A percentile compares a stretch with the other conserved stretches of the same genome.
Conservation (phyloP, 2,797 vertebrate species). For the Argyrosomus regius region DNA sequence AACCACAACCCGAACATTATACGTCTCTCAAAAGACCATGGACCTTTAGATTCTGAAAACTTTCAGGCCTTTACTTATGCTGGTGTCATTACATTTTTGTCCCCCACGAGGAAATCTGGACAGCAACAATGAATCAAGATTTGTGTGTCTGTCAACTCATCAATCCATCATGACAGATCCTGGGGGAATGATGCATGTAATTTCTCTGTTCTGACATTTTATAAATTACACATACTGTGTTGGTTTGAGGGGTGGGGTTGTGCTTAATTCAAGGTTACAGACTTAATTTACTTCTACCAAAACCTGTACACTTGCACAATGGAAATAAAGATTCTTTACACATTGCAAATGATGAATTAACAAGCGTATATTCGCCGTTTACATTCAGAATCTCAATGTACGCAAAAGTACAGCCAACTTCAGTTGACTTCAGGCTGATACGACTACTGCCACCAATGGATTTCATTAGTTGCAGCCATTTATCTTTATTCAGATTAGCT, state of each 20-base stretch:
- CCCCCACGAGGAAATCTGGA: slow-evolving; percentile 9
- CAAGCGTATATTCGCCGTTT: too few species aligned
- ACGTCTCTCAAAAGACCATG: slow-evolving; percentile 27
- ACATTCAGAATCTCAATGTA: background rate
- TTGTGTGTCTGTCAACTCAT: slow-evolving; percentile 18
- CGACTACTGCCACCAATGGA: background rate
- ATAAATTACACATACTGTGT: slow-evolving; percentile 1
- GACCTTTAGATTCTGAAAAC: slow-evolving; percentile 13
- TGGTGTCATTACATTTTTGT: slow-evolving; percentile 28
- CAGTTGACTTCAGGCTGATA: background rate
- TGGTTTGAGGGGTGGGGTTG: background rate
- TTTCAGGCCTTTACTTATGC: slow-evolving; percentile 9
- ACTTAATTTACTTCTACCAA: slow-evolving; percentile 2
- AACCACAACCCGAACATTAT: slow-evolving; percentile 21
- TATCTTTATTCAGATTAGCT: background rate
- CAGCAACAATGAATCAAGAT: slow-evolving; percentile 25
- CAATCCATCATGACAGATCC: slow-evolving; percentile 30
- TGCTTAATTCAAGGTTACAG: background rate
- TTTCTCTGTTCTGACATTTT: slow-evolving; percentile 38
- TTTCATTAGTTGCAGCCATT: background rate
- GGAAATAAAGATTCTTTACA: background rate
- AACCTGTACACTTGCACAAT: background rate
- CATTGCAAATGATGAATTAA: background rate
- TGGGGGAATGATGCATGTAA: slow-evolving; percentile 13
- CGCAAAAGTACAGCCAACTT: background rate